Conservation (phyloP, 2,113 vertebrate genomes). For the Rhabdomys dilectus region DNA sequence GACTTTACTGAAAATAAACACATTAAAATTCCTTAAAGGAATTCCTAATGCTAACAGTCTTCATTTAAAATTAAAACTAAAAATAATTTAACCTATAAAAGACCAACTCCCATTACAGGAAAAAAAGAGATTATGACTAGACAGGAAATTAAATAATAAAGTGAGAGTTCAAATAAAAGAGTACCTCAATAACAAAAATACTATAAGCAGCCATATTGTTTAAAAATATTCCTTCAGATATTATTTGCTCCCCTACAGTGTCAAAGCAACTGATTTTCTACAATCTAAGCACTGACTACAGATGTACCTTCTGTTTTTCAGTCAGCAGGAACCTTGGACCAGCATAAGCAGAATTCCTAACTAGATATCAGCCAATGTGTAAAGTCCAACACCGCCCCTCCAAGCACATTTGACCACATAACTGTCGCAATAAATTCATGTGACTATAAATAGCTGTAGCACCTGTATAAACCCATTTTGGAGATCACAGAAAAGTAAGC, state of each 20-base stretch:
- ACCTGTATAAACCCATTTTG: slow-evolving; percentile 22
- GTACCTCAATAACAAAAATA: slow-evolving; percentile 60
- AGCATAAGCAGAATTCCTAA: slow-evolving; percentile 69
- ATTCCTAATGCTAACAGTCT: slow-evolving; percentile 12
- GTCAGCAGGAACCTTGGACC: slow-evolving; percentile 66
- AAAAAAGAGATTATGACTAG: not conserved
- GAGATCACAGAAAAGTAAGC: slow-evolving; percentile 47
- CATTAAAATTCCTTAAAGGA: slow-evolving; percentile 15
- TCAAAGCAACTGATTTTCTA: slow-evolving; percentile 77
- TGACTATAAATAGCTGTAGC: slow-evolving; percentile 50
- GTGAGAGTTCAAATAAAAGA: slow-evolving; percentile 61
- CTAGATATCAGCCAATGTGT: slow-evolving; percentile 60
- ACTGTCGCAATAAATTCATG: slow-evolving; percentile 35
- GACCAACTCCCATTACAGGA: slow-evolving; percentile 41
- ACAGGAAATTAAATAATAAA: slow-evolving; percentile 60
- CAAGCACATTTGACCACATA: slow-evolving; percentile 52
- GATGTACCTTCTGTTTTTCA: slow-evolving; percentile 70
- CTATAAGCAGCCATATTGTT: slow-evolving; percentile 37
- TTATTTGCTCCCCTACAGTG: slow-evolving; percentile 71
- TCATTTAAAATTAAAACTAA: slow-evolving; percentile 65
- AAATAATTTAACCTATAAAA: slow-evolving; percentile 44
- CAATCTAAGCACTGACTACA: slow-evolving; percentile 67
- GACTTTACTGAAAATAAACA: slow-evolving; percentile 27
- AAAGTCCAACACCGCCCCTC: slow-evolving; percentile 24
- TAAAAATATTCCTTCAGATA: slow-evolving; percentile 54